Conservation (phyloP, 2,888 invertebrate genomes). For the Plagiodera versicolora region DNA sequence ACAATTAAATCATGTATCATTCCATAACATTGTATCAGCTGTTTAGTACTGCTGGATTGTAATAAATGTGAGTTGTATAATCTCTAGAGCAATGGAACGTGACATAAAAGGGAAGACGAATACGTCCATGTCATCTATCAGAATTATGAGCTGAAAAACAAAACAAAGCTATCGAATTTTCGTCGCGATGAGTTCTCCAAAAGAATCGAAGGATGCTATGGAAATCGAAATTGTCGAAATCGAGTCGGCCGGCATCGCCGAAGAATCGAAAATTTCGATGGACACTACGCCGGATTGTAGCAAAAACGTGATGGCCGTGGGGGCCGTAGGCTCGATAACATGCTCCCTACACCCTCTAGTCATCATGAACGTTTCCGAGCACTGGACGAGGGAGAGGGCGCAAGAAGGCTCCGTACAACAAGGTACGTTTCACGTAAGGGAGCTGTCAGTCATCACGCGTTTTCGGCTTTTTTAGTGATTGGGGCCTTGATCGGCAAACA, state of each 20-base stretch:
- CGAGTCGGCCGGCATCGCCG: conserved; percentile 38
- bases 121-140: neutral
- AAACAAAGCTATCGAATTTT: conserved; percentile 39
- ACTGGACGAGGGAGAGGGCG: conserved; percentile 94
- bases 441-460: neutral
- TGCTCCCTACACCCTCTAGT: conserved; percentile 95
- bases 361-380: conserved; percentile 98
- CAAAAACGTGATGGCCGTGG: conserved; percentile 65
- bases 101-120: too few species aligned
- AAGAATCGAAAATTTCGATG: conserved; percentile 34
- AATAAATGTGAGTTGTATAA: too few species aligned
- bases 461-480: conserved; percentile 68
- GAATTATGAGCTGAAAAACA: neutral
- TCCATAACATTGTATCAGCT: too few species aligned
- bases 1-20: too few species aligned
- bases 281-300: conserved; percentile 30
- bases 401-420: conserved; percentile 88
- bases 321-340: conserved; percentile 89
- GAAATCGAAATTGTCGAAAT: conserved; percentile 51
- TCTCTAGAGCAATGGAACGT: too few species aligned
- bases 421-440: conserved; percentile 57
- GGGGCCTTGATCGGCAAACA: conserved; percentile 98
- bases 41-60: neutral
- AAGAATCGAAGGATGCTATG: conserved; percentile 38
- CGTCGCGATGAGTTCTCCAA: conserved; percentile 51